Conservation (phyloP, 2,888 invertebrate genomes). For the Ypsolopha scabrella region DNA sequence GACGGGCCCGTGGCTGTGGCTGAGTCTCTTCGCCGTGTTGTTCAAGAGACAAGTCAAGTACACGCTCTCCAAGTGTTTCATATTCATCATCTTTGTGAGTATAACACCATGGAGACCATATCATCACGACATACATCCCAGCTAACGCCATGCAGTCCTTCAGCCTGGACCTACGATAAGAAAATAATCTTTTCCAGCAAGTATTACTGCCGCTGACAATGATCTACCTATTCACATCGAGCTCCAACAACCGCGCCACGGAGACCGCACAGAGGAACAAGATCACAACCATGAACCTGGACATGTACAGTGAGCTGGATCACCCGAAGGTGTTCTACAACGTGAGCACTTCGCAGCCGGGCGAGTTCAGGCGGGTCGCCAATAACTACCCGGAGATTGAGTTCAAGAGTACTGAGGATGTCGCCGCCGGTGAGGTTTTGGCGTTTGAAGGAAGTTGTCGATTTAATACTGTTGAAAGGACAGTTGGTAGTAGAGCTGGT, state of each 20-base stretch:
- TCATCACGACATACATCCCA: no score
- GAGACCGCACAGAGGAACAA: not conserved
- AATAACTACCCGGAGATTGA: constrained; percentile 14
- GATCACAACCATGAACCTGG: constrained; percentile 19
- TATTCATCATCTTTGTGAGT: constrained; percentile 34
- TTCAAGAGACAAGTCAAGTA: constrained; percentile 34
- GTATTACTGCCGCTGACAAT: constrained; percentile 26
- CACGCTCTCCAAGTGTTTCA: constrained; percentile 20
- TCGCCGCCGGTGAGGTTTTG: constrained; percentile 19
- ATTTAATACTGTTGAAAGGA: constrained; percentile 1
- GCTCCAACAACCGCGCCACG: constrained; percentile 13
- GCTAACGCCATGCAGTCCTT: no score
- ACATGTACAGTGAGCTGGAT: constrained; percentile 20
- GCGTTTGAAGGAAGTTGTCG: no score
- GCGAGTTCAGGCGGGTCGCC: constrained; percentile 8
- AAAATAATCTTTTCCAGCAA: constrained; percentile 33
- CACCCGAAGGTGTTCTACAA: constrained; percentile 21
- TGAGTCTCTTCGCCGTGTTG: constrained; percentile 27
- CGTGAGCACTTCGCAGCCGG: constrained; percentile 5
- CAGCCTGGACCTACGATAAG: no score
- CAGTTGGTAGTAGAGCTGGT: no score
- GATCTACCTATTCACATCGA: constrained; percentile 17
- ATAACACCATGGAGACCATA: no score
- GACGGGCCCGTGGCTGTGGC: constrained; percentile 22
- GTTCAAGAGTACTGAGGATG: constrained; percentile 15